Percentiles rank a stretch among this genome's conserved stretches.
phyloP scores from a whole-genome alignment of 2,888 invertebrate genomes.

The Atherix ibis region DNA sequence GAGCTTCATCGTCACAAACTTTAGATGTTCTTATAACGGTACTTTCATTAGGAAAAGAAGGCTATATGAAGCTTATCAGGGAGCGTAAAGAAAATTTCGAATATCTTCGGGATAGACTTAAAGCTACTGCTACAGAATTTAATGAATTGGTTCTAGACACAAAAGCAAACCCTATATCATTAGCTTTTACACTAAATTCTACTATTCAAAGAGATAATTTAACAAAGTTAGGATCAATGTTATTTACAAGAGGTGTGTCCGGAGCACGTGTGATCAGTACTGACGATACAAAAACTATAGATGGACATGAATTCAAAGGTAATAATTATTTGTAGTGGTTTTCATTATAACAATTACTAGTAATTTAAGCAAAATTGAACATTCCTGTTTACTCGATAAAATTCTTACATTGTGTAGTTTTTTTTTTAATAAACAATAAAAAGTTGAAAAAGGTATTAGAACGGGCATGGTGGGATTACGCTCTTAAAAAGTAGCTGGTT shows the following conservation, averaged over 20 bases:
- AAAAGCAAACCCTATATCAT: constrained; percentile 53
- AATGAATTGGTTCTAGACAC: constrained; percentile 43
- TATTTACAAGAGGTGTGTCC: constrained; percentile 55
- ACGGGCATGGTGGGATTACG: no score
- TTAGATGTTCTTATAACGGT: constrained; percentile 64
- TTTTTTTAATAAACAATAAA: no score
- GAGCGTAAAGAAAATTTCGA: constrained; percentile 43
- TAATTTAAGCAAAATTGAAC: no score
- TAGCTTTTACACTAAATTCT: constrained; percentile 36
- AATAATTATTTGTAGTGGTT: constrained; percentile 9
- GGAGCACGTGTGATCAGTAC: constrained; percentile 49
- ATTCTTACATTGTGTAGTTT: no score
- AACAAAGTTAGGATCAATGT: constrained; percentile 52
- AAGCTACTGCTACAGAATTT: constrained; percentile 38
- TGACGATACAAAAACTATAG: constrained; percentile 37
- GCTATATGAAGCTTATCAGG: constrained; percentile 43
- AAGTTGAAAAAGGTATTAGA: no score
- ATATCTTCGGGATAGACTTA: constrained; percentile 41
- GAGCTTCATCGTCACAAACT: constrained; percentile 54
- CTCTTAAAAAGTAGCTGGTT: no score
- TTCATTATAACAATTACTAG: not conserved
- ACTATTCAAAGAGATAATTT: constrained; percentile 29
- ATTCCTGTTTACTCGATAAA: no score
- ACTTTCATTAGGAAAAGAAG: constrained; percentile 47
- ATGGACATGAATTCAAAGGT: constrained; percentile 42